Evolutionary conservation across 2,113 vertebrate species (phyloP).

Genomic region (Heloderma charlesbogerti): DNA sequence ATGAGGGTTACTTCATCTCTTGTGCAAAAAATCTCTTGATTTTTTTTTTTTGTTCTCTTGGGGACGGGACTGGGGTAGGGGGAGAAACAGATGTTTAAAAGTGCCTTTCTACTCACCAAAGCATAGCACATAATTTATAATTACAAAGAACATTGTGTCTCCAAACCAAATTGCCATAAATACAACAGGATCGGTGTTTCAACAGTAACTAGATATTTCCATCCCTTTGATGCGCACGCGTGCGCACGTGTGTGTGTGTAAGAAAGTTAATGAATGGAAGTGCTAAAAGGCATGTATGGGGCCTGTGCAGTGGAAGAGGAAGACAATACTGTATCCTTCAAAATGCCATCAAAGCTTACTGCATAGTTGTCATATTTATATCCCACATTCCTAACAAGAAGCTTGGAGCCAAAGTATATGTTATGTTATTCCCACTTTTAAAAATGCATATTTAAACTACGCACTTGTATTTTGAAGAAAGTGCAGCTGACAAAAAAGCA

Average conservation of each 20-base stretch:
- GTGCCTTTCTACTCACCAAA: neutral
- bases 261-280: neutral
- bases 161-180: neutral
- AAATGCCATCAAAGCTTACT: neutral
- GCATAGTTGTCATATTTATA: neutral
- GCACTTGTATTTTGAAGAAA: too few species aligned
- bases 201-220: too few species aligned
- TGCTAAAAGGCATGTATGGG: too few species aligned
- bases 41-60: neutral
- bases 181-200: neutral
- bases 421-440: too few species aligned
- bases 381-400: neutral
- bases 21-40: neutral
- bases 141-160: neutral
- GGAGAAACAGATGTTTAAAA: neutral
- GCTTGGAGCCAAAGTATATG: neutral
- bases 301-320: too few species aligned
- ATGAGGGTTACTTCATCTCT: neutral
- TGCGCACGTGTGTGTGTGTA: too few species aligned
- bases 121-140: neutral
- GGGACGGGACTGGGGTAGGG: too few species aligned
- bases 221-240: too few species aligned
- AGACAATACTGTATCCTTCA: neutral
- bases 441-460: too few species aligned
- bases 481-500: too few species aligned